phyloP scores from a whole-genome alignment of 2,797 vertebrate species.

The Acipenser oxyrinchus region DNA sequence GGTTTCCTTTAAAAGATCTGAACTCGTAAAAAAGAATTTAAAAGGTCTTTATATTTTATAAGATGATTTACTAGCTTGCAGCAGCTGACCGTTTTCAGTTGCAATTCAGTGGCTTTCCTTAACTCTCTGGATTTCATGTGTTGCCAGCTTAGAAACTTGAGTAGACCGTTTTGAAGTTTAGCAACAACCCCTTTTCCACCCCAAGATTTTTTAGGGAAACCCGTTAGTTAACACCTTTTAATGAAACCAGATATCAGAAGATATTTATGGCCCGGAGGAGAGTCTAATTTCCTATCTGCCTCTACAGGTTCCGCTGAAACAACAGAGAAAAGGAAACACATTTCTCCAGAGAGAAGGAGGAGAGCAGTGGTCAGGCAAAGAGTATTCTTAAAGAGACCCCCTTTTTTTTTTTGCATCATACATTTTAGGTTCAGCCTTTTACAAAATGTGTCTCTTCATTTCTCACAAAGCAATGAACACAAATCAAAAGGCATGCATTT shows the following conservation, averaged over 20 bases:
- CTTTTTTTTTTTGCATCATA: too few species aligned
- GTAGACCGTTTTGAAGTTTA: not conserved
- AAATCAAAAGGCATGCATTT: too few species aligned
- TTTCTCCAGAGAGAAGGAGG: slow-evolving; percentile 53
- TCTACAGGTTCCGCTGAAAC: slow-evolving; percentile 62
- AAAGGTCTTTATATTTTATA: too few species aligned
- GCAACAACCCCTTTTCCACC: slow-evolving; percentile 1
- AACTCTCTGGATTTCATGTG: too few species aligned
- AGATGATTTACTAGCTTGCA: too few species aligned
- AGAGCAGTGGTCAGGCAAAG: slow-evolving; percentile 18
- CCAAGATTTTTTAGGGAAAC: slow-evolving; percentile 42
- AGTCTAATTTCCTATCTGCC: slow-evolving; percentile 71
- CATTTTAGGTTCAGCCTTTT: too few species aligned
- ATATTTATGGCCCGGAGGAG: slow-evolving; percentile 69
- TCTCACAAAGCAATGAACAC: too few species aligned
- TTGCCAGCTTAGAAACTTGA: not conserved
- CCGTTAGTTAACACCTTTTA: slow-evolving; percentile 25
- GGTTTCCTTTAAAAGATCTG: too few species aligned
- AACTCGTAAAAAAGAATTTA: too few species aligned
- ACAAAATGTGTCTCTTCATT: too few species aligned
- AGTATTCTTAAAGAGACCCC: slow-evolving; percentile 31
- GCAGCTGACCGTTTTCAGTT: too few species aligned
- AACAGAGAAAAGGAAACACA: slow-evolving; percentile 63
- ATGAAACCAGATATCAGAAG: slow-evolving; percentile 50
- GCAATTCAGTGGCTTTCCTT: too few species aligned